Conservation (phyloP, 1,140 invertebrate genomes). For the Dendroctonus ponderosae region DNA sequence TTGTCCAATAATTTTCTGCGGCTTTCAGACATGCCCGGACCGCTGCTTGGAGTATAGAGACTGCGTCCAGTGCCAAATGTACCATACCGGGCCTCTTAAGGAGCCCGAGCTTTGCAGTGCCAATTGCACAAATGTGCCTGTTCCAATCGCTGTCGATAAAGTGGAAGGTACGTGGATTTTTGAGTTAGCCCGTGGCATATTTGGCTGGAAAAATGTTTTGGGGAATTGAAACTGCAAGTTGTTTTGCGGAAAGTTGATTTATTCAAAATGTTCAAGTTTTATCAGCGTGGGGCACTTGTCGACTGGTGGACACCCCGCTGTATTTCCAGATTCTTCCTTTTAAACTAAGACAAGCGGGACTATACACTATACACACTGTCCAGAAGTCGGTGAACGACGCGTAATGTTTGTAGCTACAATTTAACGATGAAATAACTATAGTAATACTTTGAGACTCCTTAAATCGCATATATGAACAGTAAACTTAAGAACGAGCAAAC, state of each 20-base stretch:
- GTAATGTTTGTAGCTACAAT: neutral
- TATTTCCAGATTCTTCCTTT: too few relatives aligned
- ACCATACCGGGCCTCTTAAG: constrained; percentile 63
- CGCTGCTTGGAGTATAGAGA: constrained; percentile 70
- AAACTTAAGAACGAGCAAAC: constrained; percentile 22
- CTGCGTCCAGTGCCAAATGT: constrained; percentile 74
- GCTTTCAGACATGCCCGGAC: constrained; percentile 66
- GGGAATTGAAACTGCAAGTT: neutral
- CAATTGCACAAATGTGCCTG: constrained; percentile 63
- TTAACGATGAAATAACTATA: constrained; percentile 1
- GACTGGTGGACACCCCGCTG: too few relatives aligned
- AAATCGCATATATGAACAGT: constrained; percentile 18
- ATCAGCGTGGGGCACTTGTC: too few relatives aligned
- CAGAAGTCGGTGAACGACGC: neutral
- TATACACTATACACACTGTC: too few relatives aligned
- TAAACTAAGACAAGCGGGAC: too few relatives aligned
- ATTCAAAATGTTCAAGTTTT: too few relatives aligned
- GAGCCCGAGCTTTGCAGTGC: constrained; percentile 54
- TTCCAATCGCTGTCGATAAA: constrained; percentile 50
- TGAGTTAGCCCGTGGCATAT: neutral
- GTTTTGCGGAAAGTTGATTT: too few relatives aligned
- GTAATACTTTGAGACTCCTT: constrained; percentile 4
- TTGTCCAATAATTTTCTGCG: too few relatives aligned
- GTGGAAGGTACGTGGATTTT: constrained; percentile 46
- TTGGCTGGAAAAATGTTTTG: too few relatives aligned